Conservation (phyloP, 64 coral and sea anemone genomes). For the Astreopora myriophthalma region DNA sequence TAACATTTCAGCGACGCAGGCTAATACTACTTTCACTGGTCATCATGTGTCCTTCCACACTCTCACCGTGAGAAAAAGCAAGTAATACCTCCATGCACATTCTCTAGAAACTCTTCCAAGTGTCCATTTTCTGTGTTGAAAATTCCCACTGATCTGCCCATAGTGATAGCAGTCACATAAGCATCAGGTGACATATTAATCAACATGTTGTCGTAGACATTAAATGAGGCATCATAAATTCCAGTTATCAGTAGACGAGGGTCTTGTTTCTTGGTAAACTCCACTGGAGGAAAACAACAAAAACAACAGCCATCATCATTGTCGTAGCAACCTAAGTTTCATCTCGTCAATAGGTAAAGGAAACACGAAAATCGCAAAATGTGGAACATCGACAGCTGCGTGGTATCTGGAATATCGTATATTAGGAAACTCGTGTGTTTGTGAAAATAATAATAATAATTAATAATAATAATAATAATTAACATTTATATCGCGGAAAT, state of each 20-base stretch:
- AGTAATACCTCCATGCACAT: slow-evolving; percentile 86
- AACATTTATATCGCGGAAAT: too few species aligned
- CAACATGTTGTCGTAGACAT: slow-evolving; percentile 89
- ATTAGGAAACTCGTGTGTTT: too few species aligned
- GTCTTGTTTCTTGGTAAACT: slow-evolving; percentile 94
- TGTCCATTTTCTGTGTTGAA: slow-evolving; percentile 90
- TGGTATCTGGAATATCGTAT: too few species aligned
- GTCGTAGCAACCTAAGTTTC: neutral
- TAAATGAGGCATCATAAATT: slow-evolving; percentile 86
- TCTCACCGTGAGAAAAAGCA: too few species aligned
- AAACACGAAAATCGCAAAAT: too few species aligned
- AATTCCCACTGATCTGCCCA: slow-evolving; percentile 87
- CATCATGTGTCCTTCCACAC: too few species aligned
- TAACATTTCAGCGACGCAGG: too few species aligned
- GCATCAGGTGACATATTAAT: slow-evolving; percentile 95
- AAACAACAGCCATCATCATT: neutral
- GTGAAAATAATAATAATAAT: too few species aligned
- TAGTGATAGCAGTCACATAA: slow-evolving; percentile 91
- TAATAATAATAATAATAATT: too few species aligned
- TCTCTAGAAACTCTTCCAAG: slow-evolving; percentile 88
- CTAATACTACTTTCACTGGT: too few species aligned
- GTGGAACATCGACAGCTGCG: too few species aligned
- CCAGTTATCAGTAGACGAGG: slow-evolving; percentile 88
- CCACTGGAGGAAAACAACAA: slow-evolving; percentile 67
- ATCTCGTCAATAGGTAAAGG: neutral